phyloP scores from a whole-genome alignment of 1,140 invertebrate species.

The Daktulosphaira vitifoliae region DNA sequence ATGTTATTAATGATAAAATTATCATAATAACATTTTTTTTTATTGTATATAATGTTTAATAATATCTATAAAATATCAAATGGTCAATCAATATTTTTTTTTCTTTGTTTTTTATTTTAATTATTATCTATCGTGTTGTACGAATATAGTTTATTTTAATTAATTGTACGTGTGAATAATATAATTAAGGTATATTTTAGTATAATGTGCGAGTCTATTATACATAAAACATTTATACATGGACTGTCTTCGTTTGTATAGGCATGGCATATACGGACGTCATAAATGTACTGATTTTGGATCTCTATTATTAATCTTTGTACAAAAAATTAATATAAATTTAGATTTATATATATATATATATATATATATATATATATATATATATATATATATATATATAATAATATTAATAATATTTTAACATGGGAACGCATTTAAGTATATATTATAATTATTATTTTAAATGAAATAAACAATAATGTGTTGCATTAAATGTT shows the following conservation, averaged over 20 bases:
- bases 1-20: too few relatives aligned
- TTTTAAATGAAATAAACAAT: background rate
- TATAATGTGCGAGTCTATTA: background rate
- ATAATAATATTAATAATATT: too few relatives aligned
- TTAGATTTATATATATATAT: too few relatives aligned
- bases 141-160: background rate
- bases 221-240: constrained; percentile 1
- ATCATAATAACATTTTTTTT: too few relatives aligned
- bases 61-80: too few relatives aligned
- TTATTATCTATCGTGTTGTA: too few relatives aligned
- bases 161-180: constrained; percentile 1
- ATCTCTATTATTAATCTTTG: constrained; percentile 12
- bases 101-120: too few relatives aligned
- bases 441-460: background rate
- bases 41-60: too few relatives aligned
- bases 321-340: constrained; percentile 1
- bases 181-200: background rate
- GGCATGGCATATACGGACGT: constrained; percentile 4
- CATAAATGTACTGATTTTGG: constrained; percentile 24
- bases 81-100: too few relatives aligned
- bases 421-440: background rate
- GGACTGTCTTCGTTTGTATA: constrained; percentile 24
- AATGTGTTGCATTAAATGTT: constrained; percentile 18
- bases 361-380: too few relatives aligned
- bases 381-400: too few relatives aligned